Conservation (phyloP, 2,797 vertebrate genomes). For the Protosalanx chinensis region DNA sequence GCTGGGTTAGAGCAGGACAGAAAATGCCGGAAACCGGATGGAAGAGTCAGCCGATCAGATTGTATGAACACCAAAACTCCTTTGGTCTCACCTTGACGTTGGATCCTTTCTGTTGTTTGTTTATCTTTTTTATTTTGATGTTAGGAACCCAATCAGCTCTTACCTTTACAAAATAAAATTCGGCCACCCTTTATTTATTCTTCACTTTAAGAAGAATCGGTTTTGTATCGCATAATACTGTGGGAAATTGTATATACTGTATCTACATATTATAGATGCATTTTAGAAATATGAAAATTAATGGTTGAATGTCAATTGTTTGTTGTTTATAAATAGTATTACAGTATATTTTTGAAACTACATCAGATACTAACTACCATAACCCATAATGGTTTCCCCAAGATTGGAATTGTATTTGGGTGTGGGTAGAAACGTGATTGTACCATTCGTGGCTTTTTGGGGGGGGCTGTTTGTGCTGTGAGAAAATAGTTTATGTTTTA, state of each 20-base stretch:
- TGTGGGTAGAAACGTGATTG: slow-evolving; percentile 40
- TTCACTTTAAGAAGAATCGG: slow-evolving; percentile 78
- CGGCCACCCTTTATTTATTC: slow-evolving; percentile 69
- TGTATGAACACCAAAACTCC: not conserved
- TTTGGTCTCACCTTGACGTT: not conserved
- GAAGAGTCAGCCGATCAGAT: slow-evolving; percentile 8
- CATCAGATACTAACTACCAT: slow-evolving; percentile 70
- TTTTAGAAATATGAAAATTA: slow-evolving; percentile 74
- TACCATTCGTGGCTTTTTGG: slow-evolving; percentile 53
- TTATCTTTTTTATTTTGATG: not conserved
- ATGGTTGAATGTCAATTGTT: slow-evolving; percentile 50
- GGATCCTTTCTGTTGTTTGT: not conserved
- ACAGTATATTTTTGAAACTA: slow-evolving; percentile 70
- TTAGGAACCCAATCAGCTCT: slow-evolving; percentile 52
- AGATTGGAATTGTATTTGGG: slow-evolving; percentile 28
- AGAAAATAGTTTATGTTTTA: slow-evolving; percentile 42
- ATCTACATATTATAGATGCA: slow-evolving; percentile 78
- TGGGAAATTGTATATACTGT: slow-evolving; percentile 68
- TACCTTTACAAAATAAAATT: slow-evolving; percentile 54
- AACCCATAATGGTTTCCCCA: slow-evolving; percentile 44
- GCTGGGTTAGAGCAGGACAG: slow-evolving; percentile 11
- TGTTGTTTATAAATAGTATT: slow-evolving; percentile 71
- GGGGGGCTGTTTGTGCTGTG: slow-evolving; percentile 41
- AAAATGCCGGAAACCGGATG: slow-evolving; percentile 5
- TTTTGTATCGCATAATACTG: slow-evolving; percentile 65